These are phyloP conservation scores for Chionis minor DNA, from an alignment of 2,113 vertebrate species.

Conservation along the genomic window DNA sequence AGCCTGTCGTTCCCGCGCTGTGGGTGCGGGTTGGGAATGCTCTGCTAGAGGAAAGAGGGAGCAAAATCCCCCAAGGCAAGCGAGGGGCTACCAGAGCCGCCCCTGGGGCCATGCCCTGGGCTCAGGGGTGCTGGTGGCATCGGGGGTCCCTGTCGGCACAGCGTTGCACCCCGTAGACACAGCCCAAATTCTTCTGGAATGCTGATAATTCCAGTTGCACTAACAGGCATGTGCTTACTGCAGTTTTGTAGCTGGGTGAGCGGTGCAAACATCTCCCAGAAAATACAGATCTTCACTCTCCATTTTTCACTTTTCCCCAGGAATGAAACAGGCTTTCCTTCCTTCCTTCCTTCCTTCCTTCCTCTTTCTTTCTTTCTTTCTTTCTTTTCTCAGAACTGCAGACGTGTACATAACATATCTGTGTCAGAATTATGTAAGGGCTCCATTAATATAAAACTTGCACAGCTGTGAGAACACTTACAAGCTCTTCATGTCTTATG, in stretches of 20 bases:
- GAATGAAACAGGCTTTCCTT: neutral
- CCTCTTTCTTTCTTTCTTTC: neutral
- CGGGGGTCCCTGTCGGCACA: neutral
- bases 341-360: too few species aligned
- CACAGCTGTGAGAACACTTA: neutral
- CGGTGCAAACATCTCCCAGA: neutral
- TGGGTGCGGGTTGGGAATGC: neutral
- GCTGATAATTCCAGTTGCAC: neutral
- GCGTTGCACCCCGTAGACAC: accelerated
- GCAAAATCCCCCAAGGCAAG: neutral
- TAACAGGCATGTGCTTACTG: neutral
- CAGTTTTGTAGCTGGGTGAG: neutral
- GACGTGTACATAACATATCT: neutral
- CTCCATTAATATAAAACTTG: neutral
- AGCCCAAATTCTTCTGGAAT: neutral
- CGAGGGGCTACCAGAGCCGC: neutral
- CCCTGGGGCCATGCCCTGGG: neutral
- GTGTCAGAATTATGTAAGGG: neutral
- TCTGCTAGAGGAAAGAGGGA: neutral
- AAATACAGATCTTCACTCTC: neutral
- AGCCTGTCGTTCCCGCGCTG: accelerated
- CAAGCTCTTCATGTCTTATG: neutral
- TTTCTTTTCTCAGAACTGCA: neutral
- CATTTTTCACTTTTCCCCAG: neutral
- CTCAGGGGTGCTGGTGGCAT: neutral